Evolutionary conservation across 2,113 vertebrate genomes (phyloP).

Genomic region (Lonchura striata): DNA sequence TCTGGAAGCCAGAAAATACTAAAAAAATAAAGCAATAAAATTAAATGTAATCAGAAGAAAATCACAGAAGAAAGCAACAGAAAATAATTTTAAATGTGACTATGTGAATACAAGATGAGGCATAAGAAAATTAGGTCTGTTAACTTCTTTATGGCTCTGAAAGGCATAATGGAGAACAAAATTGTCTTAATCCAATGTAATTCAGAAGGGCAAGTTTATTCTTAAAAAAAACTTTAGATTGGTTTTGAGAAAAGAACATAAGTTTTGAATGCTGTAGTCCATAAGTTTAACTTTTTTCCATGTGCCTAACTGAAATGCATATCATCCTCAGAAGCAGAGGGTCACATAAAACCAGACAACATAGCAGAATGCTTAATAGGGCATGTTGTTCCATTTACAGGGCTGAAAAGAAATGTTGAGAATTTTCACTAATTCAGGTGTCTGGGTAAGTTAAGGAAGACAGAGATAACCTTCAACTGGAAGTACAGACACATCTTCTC

Average conservation of each 20-base stretch:
- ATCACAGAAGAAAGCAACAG: not conserved
- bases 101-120: not conserved
- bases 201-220: not conserved
- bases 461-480: not conserved
- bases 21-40: not conserved
- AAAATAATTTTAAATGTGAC: not conserved
- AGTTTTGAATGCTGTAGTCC: not conserved
- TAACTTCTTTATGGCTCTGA: not conserved
- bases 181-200: not conserved
- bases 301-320: not conserved
- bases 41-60: not conserved
- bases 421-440: not conserved
- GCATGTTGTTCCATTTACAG: not conserved
- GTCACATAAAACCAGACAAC: not conserved
- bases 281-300: not conserved
- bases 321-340: not conserved
- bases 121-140: not conserved
- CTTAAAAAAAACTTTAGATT: not conserved
- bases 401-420: not conserved
- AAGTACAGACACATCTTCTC: not conserved
- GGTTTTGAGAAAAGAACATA: not conserved
- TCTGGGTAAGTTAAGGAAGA: not conserved
- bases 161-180: not conserved
- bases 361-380: not conserved
- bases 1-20: not conserved